Evolutionary conservation across 2,113 vertebrate genomes (phyloP), one percentile per base, ranked within the genome.

Genomic region (Garra rufa): DNA sequence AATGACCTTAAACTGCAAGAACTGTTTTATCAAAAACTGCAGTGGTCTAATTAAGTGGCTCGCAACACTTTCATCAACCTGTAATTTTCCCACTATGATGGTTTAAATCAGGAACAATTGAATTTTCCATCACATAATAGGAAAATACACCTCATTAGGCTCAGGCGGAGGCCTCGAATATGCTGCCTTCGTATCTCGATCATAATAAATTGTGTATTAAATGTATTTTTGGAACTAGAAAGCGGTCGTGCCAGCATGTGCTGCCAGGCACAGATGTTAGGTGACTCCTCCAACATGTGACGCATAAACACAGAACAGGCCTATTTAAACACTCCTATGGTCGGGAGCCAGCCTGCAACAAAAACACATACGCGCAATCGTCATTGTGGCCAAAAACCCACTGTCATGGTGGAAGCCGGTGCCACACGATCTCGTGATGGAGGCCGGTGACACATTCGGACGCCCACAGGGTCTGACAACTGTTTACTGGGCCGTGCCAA

Each of bases 201-300:
- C 50, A 57, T 44, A n/a, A 79, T 61, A 44, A 17, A 77, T 43
- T 76, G 30, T 46, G 63, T 65, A 67, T 34, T 48, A 10, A 65
- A 88, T 86, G 85, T 89, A 88, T 88, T 91, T 88, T 89, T 89
- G 59, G 90, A 88, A 85, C 89, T 90, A 88, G 91, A 92, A 90
- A 83, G 88, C 83, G 91, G 85, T 91, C 89, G 86, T 92, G 92
- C 78, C 85, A 83, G 65, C 30, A 10, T 43, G 81, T 88, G 86
- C 86, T 83, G n/a, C 92, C 91, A 91, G 85, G 91, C 88, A 61
- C 93, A 94, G 92, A 94, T 92, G 93, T 90, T 88, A 85, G 81
- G 84, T 88, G 85, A 92, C 91, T 90, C 90, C 88, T 78, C 89
- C 91, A 86, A 89, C 86, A 91, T 48, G 90, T 93, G 92, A 94